Base-by-base conservation (phyloP, 2,888 invertebrate genomes). In the Drosophila engyochracea region DNA sequence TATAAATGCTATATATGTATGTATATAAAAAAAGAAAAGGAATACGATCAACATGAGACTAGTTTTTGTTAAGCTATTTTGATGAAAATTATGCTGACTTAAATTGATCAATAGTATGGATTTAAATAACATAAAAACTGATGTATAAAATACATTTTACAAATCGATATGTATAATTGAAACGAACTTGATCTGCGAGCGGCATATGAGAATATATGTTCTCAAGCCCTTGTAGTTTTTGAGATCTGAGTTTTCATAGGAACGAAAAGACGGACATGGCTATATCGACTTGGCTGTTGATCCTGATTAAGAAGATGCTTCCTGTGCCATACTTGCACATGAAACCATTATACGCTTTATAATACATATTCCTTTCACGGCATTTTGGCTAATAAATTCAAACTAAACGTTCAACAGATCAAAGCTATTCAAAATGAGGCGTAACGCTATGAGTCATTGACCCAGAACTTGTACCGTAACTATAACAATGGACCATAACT, bases 401-500 rank as follows among this genome's bases (percentile, higher is more conserved):
- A 37, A 4, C 7, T 16, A 3, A 52, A 52, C 28, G 28, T 1
- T 39, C 9, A 41, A 22, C 30, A 58, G 41, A 16, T 7, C 16
- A 44, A 25, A 41, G 16, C 30, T 30, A n/a, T 58, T 44, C 2
- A 9, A 44, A 44, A 10, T 31, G 22, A 30, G 22, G n/a, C 39
- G 19, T 28, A 28, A 30, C 31, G n/a, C 7, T 14, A 33, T n/a
- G 4, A 33, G 31, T 10, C 49, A 44, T 33, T 74, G 74, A 22
- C 58, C 44, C 7, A 64, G 47, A 52, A 25, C 58, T 53, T 63
- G 51, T 44, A 14, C 25, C 25, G 28, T 47, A 22, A 22, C 14
- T 22, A 47, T 16, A 39, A 53, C 61, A 14, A 62, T 62, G 16
- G 28, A 28, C 51, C 52, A 33, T 44, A 65, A 30, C 53, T 59